These are phyloP conservation scores for Oikopleura albicans DNA, from an alignment of 23 tunicate genomes.

Conservation along the genomic window DNA sequence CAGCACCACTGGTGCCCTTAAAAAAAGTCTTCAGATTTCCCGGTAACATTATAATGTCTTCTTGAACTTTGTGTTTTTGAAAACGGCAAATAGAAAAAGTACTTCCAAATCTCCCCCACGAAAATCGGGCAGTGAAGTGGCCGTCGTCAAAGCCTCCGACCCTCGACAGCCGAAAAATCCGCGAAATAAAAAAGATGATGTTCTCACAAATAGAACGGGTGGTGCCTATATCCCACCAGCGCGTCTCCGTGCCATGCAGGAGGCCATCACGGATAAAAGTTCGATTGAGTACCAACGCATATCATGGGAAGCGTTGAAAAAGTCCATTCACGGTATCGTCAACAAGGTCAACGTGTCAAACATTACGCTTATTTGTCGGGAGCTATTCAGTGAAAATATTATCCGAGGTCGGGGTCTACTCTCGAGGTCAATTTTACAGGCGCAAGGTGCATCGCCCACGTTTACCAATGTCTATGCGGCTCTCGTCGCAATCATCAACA, in stretches of 20 bases:
- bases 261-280: conserved; percentile 73
- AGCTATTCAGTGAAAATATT: conserved; percentile 69
- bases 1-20: no score
- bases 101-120: background rate
- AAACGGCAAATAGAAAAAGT: no score
- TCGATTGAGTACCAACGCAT: conserved; percentile 65
- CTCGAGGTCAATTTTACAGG: conserved; percentile 48
- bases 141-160: background rate
- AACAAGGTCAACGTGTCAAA: conserved; percentile 89
- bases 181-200: conserved; percentile 25
- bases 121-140: background rate
- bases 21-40: no score
- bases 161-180: conserved; percentile 13
- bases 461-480: conserved; percentile 87
- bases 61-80: no score
- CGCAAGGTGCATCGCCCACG: conserved; percentile 64
- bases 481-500: conserved; percentile 57
- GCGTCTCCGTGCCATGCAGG: conserved; percentile 62
- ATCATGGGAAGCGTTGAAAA: conserved; percentile 96
- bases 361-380: conserved; percentile 47
- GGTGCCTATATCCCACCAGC: conserved; percentile 98
- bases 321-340: conserved; percentile 76
- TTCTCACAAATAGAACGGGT: conserved; percentile 47
- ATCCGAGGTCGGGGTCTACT: conserved; percentile 80
- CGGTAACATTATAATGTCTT: no score